Conservation (phyloP, 2,113 vertebrate genomes). For the Seriola dumerili region DNA sequence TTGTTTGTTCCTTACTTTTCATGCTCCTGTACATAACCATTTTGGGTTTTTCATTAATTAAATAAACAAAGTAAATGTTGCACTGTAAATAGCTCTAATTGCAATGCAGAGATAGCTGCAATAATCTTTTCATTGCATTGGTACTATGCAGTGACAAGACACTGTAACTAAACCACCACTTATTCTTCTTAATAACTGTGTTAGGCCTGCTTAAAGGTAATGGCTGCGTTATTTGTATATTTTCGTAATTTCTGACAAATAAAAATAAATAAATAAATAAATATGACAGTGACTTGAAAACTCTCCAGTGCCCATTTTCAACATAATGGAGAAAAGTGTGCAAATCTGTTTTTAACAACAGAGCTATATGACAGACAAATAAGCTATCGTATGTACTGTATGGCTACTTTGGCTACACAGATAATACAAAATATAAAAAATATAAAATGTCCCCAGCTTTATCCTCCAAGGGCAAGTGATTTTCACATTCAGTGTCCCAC, state of each 20-base stretch:
- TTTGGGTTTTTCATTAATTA: not conserved
- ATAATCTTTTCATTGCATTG: not conserved
- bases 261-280: too few species aligned
- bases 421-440: not conserved
- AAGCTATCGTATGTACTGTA: not conserved
- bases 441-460: too few species aligned
- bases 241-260: not conserved
- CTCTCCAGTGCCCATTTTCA: not conserved
- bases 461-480: not conserved
- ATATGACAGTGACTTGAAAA: too few species aligned
- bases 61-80: not conserved
- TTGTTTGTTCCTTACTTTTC: not conserved
- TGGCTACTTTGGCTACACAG: not conserved
- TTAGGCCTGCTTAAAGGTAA: not conserved
- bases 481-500: not conserved
- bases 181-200: not conserved
- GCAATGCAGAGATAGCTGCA: not conserved
- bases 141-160: not conserved
- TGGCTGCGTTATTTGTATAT: not conserved
- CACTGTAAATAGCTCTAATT: too few species aligned
- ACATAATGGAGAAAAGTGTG: not conserved
- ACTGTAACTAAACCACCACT: not conserved
- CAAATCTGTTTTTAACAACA: not conserved
- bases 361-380: not conserved
- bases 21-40: not conserved